phyloP scores from a whole-genome alignment of 2,113 vertebrate genomes.

The Apodemus speciosus region DNA sequence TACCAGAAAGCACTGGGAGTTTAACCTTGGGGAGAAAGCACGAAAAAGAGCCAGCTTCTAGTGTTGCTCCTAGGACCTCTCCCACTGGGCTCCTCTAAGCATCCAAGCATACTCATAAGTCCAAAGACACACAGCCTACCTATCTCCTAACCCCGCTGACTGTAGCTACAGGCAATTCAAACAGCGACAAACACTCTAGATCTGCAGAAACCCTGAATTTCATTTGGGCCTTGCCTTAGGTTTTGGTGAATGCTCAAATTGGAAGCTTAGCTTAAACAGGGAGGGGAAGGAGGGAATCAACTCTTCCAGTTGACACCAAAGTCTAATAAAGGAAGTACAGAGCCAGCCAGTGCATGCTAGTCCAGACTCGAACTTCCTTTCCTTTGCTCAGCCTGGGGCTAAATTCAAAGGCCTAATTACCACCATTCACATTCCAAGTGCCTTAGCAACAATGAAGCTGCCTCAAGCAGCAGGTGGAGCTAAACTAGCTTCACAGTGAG shows the following conservation, averaged over 20 bases:
- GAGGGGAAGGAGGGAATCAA: neutral
- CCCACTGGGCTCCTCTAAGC: neutral
- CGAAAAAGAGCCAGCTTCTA: neutral
- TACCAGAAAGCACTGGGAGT: neutral
- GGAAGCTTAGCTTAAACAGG: conserved; percentile 49
- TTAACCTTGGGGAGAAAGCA: neutral
- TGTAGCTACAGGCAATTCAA: neutral
- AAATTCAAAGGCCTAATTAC: conserved; percentile 56
- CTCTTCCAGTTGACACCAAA: conserved; percentile 17
- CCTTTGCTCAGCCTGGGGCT: conserved; percentile 44
- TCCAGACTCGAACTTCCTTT: conserved; percentile 55
- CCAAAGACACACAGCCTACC: neutral
- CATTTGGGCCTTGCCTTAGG: neutral
- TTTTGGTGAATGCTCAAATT: conserved; percentile 52
- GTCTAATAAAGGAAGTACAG: neutral
- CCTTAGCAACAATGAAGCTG: conserved; percentile 37
- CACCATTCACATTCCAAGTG: conserved; percentile 38
- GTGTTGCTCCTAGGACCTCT: neutral
- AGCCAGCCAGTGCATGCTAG: neutral
- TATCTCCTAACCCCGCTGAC: neutral
- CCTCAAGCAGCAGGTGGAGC: conserved; percentile 62
- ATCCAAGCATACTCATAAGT: neutral
- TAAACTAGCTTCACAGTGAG: conserved; percentile 13
- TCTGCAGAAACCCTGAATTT: neutral
- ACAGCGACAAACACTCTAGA: conserved; percentile 27